phyloP scores from a whole-genome alignment of 2,888 invertebrate species.

The Tetheella fluctuosa region DNA sequence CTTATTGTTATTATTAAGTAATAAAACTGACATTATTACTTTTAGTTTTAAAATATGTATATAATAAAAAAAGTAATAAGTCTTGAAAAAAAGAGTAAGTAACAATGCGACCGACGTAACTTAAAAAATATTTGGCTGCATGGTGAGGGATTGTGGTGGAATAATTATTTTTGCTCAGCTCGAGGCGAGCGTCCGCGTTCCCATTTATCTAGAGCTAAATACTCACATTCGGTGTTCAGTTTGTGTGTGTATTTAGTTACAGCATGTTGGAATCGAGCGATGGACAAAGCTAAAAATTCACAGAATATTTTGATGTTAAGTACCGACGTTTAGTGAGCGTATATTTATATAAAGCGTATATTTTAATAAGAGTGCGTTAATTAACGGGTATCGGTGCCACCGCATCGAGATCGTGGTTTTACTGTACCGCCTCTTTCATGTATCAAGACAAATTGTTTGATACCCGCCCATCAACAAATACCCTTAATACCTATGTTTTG shows the following conservation, averaged over 20 bases:
- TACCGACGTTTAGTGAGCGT: slow-evolving; percentile 5
- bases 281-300: slow-evolving; percentile 8
- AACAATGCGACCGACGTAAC: slow-evolving; percentile 42
- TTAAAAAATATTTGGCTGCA: slow-evolving; percentile 61
- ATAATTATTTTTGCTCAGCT: slow-evolving; percentile 62
- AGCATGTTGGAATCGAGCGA: slow-evolving; percentile 17
- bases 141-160: slow-evolving; percentile 53
- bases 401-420: background rate
- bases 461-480: no score
- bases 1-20: no score
- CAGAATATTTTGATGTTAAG: slow-evolving; percentile 7
- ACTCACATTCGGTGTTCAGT: slow-evolving; percentile 58
- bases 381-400: slow-evolving; percentile 19
- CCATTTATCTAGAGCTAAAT: slow-evolving; percentile 65
- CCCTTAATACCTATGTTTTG: background rate
- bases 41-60: no score
- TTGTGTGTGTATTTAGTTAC: slow-evolving; percentile 48
- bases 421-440: background rate
- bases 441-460: slow-evolving; percentile 13
- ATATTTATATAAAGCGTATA: no score
- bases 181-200: slow-evolving; percentile 49
- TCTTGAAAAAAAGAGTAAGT: no score
- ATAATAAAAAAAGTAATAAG: no score
- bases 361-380: slow-evolving; percentile 17
- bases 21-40: no score